These are phyloP conservation scores for Nomada fabriciana DNA, from an alignment of 2,888 invertebrate genomes.

Conservation along the genomic window DNA sequence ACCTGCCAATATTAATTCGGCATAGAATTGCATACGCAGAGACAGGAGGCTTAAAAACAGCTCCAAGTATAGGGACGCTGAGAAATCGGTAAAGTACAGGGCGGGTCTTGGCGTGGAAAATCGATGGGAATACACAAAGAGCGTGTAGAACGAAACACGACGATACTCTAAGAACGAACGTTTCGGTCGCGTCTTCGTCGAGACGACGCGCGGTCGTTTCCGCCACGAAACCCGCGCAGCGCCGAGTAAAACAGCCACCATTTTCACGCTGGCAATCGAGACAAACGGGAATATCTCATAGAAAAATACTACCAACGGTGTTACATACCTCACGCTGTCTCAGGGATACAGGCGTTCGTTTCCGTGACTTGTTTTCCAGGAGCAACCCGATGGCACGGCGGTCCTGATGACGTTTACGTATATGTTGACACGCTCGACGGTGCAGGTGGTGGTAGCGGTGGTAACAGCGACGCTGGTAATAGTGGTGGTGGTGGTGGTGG, in stretches of 20 bases:
- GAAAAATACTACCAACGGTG: neutral
- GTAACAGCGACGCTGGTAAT: constrained; percentile 39
- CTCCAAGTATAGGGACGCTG: constrained; percentile 16
- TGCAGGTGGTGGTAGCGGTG: constrained; percentile 53
- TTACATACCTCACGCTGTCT: constrained; percentile 51
- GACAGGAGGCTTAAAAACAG: neutral
- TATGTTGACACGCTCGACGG: constrained; percentile 48
- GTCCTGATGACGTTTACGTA: constrained; percentile 53
- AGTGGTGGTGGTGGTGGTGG: constrained; percentile 37
- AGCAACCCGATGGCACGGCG: constrained; percentile 59
- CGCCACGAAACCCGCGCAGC: constrained; percentile 16
- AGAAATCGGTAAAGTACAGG: constrained; percentile 61
- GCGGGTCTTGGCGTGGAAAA: constrained; percentile 74
- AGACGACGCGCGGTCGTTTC: constrained; percentile 14
- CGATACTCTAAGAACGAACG: constrained; percentile 16
- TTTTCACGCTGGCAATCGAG: constrained; percentile 17
- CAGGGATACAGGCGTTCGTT: constrained; percentile 29
- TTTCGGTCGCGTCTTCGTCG: constrained; percentile 33
- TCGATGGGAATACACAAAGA: constrained; percentile 70
- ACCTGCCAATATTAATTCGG: neutral
- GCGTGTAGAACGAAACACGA: constrained; percentile 45
- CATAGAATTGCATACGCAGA: neutral
- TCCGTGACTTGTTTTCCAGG: constrained; percentile 54
- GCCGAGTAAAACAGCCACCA: constrained; percentile 29
- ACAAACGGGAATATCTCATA: neutral